These are phyloP conservation scores for Laupala kohalensis DNA, from an alignment of 1,140 invertebrate genomes.

Conservation along the genomic window DNA sequence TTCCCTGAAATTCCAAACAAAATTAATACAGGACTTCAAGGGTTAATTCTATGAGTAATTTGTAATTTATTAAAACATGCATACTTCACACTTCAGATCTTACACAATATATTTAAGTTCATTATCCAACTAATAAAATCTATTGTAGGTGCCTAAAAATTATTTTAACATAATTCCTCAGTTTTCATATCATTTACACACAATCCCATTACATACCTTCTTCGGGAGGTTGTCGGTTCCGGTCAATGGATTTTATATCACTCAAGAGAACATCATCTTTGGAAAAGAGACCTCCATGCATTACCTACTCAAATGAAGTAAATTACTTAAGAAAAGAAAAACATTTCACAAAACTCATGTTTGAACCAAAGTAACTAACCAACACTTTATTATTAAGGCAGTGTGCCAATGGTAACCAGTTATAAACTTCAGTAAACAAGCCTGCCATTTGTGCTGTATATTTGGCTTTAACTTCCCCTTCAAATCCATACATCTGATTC, in stretches of 20 bases:
- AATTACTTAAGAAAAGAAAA: too few relatives aligned
- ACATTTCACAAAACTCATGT: background rate
- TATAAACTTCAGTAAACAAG: slow-evolving; percentile 96
- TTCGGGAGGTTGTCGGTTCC: slow-evolving; percentile 93
- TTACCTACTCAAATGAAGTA: too few relatives aligned
- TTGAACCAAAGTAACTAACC: slow-evolving; percentile 35
- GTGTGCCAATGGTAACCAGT: slow-evolving; percentile 91
- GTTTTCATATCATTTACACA: too few relatives aligned
- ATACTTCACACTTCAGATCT: too few relatives aligned
- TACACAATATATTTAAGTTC: too few relatives aligned
- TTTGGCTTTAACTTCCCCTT: slow-evolving; percentile 93
- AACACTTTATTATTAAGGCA: slow-evolving; percentile 86
- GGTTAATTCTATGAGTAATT: too few relatives aligned
- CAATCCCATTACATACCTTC: slow-evolving; percentile 64
- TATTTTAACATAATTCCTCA: too few relatives aligned
- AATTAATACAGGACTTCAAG: too few relatives aligned
- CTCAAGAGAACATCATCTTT: slow-evolving; percentile 80
- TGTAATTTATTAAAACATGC: too few relatives aligned
- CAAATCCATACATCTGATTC: slow-evolving; percentile 99
- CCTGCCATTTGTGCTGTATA: slow-evolving; percentile 89
- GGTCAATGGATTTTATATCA: slow-evolving; percentile 74
- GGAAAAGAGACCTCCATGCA: slow-evolving; percentile 91
- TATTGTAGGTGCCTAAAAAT: too few relatives aligned
- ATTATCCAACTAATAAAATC: too few relatives aligned
- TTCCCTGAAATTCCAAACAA: too few relatives aligned